Conservation (phyloP, 2,888 invertebrate species). For the Pardosa pseudoannulata region DNA sequence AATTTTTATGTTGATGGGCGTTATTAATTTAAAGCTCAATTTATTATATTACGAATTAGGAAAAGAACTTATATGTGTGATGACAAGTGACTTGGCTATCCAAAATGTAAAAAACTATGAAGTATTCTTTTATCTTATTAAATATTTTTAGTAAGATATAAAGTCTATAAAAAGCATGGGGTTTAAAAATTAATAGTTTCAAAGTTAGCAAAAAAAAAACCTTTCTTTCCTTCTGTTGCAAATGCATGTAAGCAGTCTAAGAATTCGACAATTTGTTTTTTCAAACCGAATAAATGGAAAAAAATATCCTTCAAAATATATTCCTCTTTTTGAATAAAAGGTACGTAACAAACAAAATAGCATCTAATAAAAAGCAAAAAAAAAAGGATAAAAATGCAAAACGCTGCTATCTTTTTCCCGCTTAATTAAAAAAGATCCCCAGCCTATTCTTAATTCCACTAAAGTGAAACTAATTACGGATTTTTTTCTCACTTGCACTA, state of each 20-base stretch:
- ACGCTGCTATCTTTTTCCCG: slow-evolving; percentile 36
- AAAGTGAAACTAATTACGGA: slow-evolving; percentile 59
- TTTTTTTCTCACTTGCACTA: slow-evolving; percentile 54
- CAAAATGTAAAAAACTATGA: no score
- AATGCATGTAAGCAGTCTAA: not conserved
- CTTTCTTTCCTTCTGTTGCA: not conserved
- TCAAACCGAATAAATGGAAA: not conserved
- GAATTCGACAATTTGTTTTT: not conserved
- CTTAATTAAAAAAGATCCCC: slow-evolving; percentile 64
- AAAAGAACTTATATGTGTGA: not conserved
- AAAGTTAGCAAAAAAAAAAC: not conserved
- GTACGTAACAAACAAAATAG: slow-evolving; percentile 11
- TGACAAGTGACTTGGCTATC: not conserved
- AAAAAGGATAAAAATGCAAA: slow-evolving; percentile 47
- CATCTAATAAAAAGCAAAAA: slow-evolving; percentile 44
- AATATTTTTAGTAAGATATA: not conserved
- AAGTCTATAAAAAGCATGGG: not conserved
- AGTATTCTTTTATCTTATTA: no score
- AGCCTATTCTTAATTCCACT: slow-evolving; percentile 37
- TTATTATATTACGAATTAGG: not conserved
- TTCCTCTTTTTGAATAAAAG: slow-evolving; percentile 41
- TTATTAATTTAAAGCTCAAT: not conserved
- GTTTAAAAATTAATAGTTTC: not conserved
- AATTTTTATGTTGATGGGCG: not conserved
- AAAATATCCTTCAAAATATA: slow-evolving; percentile 14